phyloP scores from a whole-genome alignment of 2,888 invertebrate genomes.

The Criorhina ranunculi region DNA sequence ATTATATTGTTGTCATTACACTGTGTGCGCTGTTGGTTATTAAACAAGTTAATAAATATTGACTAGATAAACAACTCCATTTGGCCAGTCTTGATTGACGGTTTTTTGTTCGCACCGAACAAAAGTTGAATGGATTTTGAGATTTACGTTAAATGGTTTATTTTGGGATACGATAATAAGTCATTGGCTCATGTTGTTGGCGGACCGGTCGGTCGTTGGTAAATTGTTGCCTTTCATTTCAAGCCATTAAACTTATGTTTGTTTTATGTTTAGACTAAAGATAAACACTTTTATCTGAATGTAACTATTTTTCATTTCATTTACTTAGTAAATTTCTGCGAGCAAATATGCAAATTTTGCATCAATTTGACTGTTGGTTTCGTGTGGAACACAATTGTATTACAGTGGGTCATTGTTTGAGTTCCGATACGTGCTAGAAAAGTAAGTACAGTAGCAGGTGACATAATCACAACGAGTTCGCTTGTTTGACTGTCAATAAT shows the following conservation, averaged over 20 bases:
- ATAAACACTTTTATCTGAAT: slow-evolving; percentile 14
- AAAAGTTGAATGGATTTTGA: slow-evolving; percentile 13
- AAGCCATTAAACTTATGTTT: slow-evolving; percentile 15
- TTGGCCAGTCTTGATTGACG: slow-evolving; percentile 34
- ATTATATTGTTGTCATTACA: slow-evolving; percentile 23
- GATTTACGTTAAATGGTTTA: slow-evolving; percentile 35
- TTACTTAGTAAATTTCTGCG: neutral
- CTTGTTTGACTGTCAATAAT: too few species aligned
- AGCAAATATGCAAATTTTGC: neutral
- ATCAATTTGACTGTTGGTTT: neutral
- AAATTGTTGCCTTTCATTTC: slow-evolving; percentile 19
- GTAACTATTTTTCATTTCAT: neutral
- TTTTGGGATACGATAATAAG: slow-evolving; percentile 23
- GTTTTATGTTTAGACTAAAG: neutral
- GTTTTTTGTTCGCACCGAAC: neutral
- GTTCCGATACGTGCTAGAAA: too few species aligned
- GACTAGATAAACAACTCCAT: slow-evolving; percentile 62
- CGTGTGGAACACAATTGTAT: too few species aligned
- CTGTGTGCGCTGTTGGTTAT: slow-evolving; percentile 28
- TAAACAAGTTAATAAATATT: slow-evolving; percentile 72
- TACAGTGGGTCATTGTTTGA: too few species aligned
- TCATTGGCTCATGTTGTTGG: slow-evolving; percentile 2
- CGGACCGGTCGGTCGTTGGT: neutral
- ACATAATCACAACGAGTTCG: too few species aligned
- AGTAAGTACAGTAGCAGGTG: too few species aligned